Conservation (phyloP, 2,113 vertebrate species). For the Zosterops borbonicus region DNA sequence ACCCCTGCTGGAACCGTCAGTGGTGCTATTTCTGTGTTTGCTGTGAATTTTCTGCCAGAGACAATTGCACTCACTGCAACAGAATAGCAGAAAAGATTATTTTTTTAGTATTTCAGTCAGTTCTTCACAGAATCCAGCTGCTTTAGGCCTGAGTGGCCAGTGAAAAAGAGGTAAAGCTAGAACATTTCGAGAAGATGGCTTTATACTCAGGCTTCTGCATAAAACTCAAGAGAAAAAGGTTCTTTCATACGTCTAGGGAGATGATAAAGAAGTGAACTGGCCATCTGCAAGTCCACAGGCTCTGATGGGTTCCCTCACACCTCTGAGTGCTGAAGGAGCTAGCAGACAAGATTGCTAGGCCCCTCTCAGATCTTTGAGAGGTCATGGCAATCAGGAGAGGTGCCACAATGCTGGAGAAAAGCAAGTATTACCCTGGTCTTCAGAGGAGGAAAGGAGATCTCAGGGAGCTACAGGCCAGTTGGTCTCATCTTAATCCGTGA, state of each 20-base stretch:
- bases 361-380: not conserved
- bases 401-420: not conserved
- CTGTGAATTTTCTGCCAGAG: not conserved
- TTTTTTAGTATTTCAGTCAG: not conserved
- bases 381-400: not conserved
- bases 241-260: not conserved
- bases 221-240: not conserved
- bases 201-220: not conserved
- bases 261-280: not conserved
- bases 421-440: not conserved
- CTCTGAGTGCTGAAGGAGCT: not conserved
- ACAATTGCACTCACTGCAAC: not conserved
- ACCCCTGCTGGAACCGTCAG: not conserved
- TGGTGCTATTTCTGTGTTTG: not conserved
- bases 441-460: not conserved
- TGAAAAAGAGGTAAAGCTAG: not conserved
- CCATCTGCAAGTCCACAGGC: not conserved
- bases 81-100: not conserved
- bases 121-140: not conserved
- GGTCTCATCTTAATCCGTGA: not conserved
- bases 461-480: not conserved
- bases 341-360: too few species aligned
- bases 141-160: not conserved
- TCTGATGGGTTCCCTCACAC: not conserved
- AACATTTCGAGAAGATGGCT: not conserved